phyloP scores from a whole-genome alignment of 2,113 vertebrate genomes.

The human region GRCh38 chr7:130090001-130090500 shows the following conservation, averaged over 20 bases:
- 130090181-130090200: neutral
- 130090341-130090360: neutral
- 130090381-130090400: neutral
- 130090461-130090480: neutral
- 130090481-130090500: neutral
- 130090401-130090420: neutral
- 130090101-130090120: too few species aligned
- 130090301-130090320: neutral
- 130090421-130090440: neutral
- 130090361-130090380: neutral
- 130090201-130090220: neutral
- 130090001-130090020: too few species aligned
- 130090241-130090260: constrained; percentile 33
- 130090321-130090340: neutral
- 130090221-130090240: neutral
- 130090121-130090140: neutral
- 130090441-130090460: neutral
- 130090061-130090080: too few species aligned
- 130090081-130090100: too few species aligned
- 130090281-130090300: constrained; percentile 14
- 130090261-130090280: constrained; percentile 18
- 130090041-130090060: too few species aligned
- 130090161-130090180: neutral
- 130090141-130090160: constrained; percentile 33
- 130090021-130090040: too few species aligned